These are phyloP conservation scores for Scaeva pyrastri DNA, from an alignment of 2,888 invertebrate species.

Conservation along the genomic window DNA sequence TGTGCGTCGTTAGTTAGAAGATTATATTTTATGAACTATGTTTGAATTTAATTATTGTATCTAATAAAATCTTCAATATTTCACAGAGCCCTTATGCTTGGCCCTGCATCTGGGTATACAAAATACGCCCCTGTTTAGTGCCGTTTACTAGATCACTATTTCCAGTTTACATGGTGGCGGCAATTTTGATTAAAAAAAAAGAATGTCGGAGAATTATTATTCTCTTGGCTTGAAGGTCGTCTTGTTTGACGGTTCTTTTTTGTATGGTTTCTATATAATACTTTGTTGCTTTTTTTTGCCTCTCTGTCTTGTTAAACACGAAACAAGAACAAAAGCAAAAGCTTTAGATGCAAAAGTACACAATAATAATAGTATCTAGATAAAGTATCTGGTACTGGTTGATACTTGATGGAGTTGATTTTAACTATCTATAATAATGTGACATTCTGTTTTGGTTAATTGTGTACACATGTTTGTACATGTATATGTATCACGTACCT, in stretches of 20 bases:
- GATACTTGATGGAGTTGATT: constrained; percentile 27
- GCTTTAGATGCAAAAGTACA: constrained; percentile 32
- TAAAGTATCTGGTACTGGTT: constrained; percentile 26
- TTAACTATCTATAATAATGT: constrained; percentile 49
- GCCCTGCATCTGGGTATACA: background rate
- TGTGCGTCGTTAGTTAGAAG: too few relatives aligned
- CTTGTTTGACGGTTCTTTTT: constrained; percentile 62
- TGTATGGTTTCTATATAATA: constrained; percentile 50
- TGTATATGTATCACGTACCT: background rate
- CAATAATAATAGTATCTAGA: background rate
- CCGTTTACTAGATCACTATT: constrained; percentile 45
- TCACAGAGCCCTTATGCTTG: too few relatives aligned
- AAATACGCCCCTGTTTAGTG: background rate
- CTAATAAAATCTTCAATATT: too few relatives aligned
- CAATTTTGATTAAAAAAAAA: constrained; percentile 60
- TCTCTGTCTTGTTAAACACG: constrained; percentile 59
- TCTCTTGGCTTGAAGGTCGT: constrained; percentile 70
- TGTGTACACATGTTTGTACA: constrained; percentile 14
- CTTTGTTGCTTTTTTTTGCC: constrained; percentile 50
- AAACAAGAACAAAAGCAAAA: constrained; percentile 67
- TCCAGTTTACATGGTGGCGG: constrained; percentile 36
- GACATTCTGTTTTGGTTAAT: constrained; percentile 64
- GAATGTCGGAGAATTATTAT: constrained; percentile 73
- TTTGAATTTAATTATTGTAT: too few relatives aligned
- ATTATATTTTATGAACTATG: too few relatives aligned